phyloP scores from a whole-genome alignment of 2,888 invertebrate species.

The Phania funesta region DNA sequence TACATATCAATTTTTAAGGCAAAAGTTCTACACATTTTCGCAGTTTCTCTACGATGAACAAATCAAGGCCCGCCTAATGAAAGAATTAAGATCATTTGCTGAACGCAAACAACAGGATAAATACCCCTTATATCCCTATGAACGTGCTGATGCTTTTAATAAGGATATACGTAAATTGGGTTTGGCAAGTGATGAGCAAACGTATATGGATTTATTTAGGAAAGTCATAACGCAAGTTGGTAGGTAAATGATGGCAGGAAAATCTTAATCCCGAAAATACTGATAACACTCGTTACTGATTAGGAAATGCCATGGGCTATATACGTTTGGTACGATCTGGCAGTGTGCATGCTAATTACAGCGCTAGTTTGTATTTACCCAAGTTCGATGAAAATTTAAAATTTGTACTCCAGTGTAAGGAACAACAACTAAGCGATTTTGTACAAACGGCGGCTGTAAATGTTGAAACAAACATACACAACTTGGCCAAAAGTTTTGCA shows the following conservation, averaged over 20 bases:
- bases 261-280: background rate
- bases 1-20: conserved; percentile 95
- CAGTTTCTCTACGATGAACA: conserved; percentile 98
- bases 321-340: conserved; percentile 96
- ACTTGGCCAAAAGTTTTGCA: conserved; percentile 90
- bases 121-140: conserved; percentile 82
- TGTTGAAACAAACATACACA: conserved; percentile 88
- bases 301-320: conserved; percentile 94
- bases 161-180: conserved; percentile 94
- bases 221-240: conserved; percentile 96
- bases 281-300: background rate
- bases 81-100: conserved; percentile 91
- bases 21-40: conserved; percentile 96
- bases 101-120: conserved; percentile 81
- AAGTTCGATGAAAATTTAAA: conserved; percentile 85
- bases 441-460: conserved; percentile 86
- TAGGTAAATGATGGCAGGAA: conserved; percentile 78
- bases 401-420: conserved; percentile 84
- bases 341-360: conserved; percentile 94
- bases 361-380: conserved; percentile 94
- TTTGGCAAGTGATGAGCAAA: conserved; percentile 88
- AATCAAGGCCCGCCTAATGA: conserved; percentile 95
- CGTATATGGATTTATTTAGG: conserved; percentile 95
- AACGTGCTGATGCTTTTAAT: conserved; percentile 96
- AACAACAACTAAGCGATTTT: conserved; percentile 82